Conservation (phyloP, 2,113 vertebrate species). For the Amphiprion percula region DNA sequence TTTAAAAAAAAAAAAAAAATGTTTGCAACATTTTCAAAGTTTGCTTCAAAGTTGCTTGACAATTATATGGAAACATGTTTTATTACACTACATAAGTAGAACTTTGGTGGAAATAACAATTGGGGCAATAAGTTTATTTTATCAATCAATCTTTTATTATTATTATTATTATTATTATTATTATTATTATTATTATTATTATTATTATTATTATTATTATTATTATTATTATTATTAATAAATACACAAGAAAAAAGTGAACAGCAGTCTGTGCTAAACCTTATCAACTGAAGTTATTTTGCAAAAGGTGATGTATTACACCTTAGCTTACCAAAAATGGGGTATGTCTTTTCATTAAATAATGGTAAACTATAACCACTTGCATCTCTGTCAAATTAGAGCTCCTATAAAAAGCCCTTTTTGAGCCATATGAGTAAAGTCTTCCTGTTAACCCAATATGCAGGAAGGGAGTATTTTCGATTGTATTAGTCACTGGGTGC, state of each 20-base stretch:
- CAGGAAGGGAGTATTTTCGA: constrained; percentile 54
- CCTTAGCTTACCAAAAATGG: no score
- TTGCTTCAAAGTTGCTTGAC: no score
- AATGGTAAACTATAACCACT: neutral
- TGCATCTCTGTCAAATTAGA: neutral
- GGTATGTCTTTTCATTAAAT: neutral
- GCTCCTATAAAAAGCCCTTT: constrained; percentile 44
- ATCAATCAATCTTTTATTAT: neutral
- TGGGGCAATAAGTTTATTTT: neutral
- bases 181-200: no score
- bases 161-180: neutral
- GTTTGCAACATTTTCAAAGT: no score
- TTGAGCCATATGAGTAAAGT: constrained; percentile 49
- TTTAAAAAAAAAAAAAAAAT: no score
- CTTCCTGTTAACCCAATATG: constrained; percentile 55
- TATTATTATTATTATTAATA: neutral
- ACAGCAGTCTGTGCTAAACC: neutral
- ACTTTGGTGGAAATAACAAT: no score
- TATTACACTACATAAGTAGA: neutral
- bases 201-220: no score
- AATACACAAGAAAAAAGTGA: neutral
- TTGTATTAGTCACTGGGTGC: constrained; percentile 64
- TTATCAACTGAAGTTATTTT: no score
- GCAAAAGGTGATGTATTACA: no score
- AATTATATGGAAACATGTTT: no score